Evolutionary conservation across 2,888 invertebrate genomes (phyloP), one percentile per base, ranked within the genome.

Genomic region (Diaphora mendica): DNA sequence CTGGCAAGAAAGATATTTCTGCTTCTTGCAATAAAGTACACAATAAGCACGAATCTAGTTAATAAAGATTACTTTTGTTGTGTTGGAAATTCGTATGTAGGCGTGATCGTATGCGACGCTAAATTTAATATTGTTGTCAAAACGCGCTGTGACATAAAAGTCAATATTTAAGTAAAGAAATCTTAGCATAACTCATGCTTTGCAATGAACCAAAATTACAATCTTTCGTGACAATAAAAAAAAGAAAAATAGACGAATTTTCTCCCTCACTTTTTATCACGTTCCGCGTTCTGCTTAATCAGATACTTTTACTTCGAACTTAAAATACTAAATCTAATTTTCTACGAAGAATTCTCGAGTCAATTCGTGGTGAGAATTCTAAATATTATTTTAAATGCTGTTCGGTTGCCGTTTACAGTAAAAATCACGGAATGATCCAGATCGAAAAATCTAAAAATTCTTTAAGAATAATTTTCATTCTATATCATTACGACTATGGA

Each of bases 101-200:
- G 15, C 17, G 62, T 44, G 15, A 72, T 64, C 79, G 85, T 82
- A 80, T 82, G 77, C 70, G 73, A 79, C 81, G 81, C 78, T 71
- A 73, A 65, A 74, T 78, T 35, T 23, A 44, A 64, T 33, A 76
- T 79, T 78, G 87, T 90, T 86, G 91, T 93, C 89, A 93, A 95
- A 91, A 89, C 89, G 95, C 92, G 95, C 95, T 95, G 95, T 95
- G 95, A 95, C 95, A 93, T 90, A 87, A 86, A 91, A 95, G 95
- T 95, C 95, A 95, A 92, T 95, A 94, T 93, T 81, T 94, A 91
- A 92, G 91, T 92, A 85, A 87, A 85, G 75, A 85, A 86, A 85
- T 82, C 78, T 87, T 94, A 94, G 91, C 84, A 86, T 94, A 92
- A 88, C 82, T 87, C 88, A 87, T 89, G 90, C 92, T 91, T 92